Conservation (phyloP, 2,888 invertebrate species). For the Thereva unica region DNA sequence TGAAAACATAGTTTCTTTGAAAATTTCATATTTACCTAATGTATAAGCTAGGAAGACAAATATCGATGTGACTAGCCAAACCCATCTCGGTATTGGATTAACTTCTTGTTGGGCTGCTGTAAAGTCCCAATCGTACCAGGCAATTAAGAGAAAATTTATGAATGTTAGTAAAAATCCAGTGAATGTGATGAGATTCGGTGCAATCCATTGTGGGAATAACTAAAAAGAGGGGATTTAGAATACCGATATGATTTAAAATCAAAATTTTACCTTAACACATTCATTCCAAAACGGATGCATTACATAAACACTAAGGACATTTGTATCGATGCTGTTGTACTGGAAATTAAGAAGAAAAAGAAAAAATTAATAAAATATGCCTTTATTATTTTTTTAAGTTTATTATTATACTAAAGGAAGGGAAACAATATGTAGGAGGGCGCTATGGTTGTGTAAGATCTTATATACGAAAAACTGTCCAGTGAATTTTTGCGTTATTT, state of each 20-base stretch:
- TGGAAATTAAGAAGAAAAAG: slow-evolving; percentile 62
- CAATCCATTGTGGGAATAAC: slow-evolving; percentile 94
- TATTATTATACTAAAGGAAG: background rate
- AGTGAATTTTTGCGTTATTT: no score
- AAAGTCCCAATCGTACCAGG: slow-evolving; percentile 87
- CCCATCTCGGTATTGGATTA: slow-evolving; percentile 75
- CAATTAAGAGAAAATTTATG: slow-evolving; percentile 80
- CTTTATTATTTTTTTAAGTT: background rate
- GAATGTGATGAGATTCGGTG: slow-evolving; percentile 95
- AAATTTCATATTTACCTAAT: slow-evolving; percentile 69
- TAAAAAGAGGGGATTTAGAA: slow-evolving; percentile 58
- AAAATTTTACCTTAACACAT: slow-evolving; percentile 77
- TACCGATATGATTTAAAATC: background rate
- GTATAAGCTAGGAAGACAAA: slow-evolving; percentile 95
- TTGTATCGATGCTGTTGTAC: slow-evolving; percentile 96
- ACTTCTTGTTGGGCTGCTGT: slow-evolving; percentile 53
- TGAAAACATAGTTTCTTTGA: slow-evolving; percentile 1
- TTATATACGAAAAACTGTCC: no score
- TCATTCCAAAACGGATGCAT: slow-evolving; percentile 99
- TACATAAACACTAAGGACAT: slow-evolving; percentile 92
- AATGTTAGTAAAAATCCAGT: slow-evolving; percentile 91
- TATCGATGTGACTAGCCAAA: slow-evolving; percentile 83
- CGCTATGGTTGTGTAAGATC: no score
- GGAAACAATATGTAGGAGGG: no score
- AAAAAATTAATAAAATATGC: background rate